These are phyloP conservation scores for Drosophila atroscutellata DNA, from an alignment of 2,888 invertebrate species.

Conservation along the genomic window DNA sequence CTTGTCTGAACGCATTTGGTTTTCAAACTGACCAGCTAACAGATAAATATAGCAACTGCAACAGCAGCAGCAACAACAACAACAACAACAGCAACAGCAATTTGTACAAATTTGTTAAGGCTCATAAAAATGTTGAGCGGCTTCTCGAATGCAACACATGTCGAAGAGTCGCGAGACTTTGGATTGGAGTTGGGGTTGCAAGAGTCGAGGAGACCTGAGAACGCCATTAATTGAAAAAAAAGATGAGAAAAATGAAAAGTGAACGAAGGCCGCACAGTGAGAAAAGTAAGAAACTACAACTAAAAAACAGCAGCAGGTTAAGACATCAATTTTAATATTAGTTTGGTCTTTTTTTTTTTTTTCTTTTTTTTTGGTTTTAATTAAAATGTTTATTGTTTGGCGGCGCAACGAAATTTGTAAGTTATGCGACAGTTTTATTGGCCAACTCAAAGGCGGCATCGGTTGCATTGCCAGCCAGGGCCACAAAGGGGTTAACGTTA, in stretches of 20 bases:
- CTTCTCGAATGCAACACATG: conserved; percentile 60
- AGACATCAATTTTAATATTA: conserved; percentile 41
- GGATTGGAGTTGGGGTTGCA: neutral
- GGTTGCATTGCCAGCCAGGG: conserved; percentile 37
- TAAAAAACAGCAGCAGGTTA: conserved; percentile 56
- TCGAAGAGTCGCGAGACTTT: conserved; percentile 25
- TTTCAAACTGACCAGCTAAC: conserved; percentile 35
- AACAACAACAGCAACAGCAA: conserved; percentile 42
- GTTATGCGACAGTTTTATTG: conserved; percentile 80
- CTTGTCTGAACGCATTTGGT: conserved; percentile 64
- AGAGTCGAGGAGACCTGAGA: conserved; percentile 50
- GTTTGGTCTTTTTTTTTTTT: neutral
- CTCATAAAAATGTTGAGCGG: conserved; percentile 72
- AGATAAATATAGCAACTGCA: conserved; percentile 27
- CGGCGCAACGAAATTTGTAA: conserved; percentile 68
- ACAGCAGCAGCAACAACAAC: conserved; percentile 1
- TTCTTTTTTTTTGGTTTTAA: conserved; percentile 28
- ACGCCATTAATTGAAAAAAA: conserved; percentile 62
- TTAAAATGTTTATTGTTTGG: conserved; percentile 66
- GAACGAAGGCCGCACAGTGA: conserved; percentile 33
- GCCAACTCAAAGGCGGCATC: conserved; percentile 47
- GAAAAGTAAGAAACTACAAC: conserved; percentile 16
- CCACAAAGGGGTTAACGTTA: conserved; percentile 78
- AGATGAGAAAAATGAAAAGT: conserved; percentile 21
- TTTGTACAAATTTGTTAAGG: conserved; percentile 77